These are phyloP conservation scores for Idaea aversata DNA, from an alignment of 2,888 invertebrate genomes.

Conservation along the genomic window DNA sequence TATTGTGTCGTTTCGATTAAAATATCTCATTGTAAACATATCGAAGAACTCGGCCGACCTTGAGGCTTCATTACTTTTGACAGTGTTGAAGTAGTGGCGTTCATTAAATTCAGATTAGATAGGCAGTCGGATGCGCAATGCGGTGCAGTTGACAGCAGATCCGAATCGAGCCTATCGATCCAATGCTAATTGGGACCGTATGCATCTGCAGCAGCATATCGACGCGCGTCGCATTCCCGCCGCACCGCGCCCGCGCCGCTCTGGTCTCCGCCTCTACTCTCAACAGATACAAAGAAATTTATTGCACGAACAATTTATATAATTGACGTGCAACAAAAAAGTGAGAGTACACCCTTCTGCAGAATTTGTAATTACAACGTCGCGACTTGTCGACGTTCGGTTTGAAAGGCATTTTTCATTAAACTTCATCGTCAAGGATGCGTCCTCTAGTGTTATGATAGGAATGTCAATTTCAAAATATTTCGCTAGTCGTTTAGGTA, in stretches of 20 bases:
- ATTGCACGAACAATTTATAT: constrained; percentile 79
- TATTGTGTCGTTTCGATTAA: constrained; percentile 19
- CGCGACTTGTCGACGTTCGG: constrained; percentile 51
- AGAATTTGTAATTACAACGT: constrained; percentile 71
- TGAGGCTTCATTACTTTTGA: constrained; percentile 16
- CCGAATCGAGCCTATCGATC: constrained; percentile 75
- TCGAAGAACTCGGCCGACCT: constrained; percentile 6
- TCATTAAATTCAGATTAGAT: constrained; percentile 75
- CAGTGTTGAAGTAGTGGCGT: constrained; percentile 59
- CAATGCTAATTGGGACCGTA: constrained; percentile 77
- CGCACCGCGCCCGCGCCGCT: too few relatives aligned
- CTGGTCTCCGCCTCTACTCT: constrained; percentile 46
- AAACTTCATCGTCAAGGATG: constrained; percentile 70
- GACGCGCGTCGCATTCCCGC: constrained; percentile 53
- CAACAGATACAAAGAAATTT: constrained; percentile 76
- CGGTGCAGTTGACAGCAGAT: constrained; percentile 67
- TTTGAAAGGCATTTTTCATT: constrained; percentile 68
- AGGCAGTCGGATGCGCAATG: constrained; percentile 64
- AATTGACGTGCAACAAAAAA: constrained; percentile 78
- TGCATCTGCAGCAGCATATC: constrained; percentile 60
- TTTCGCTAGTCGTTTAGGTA: constrained; percentile 72
- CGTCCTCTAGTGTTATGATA: constrained; percentile 74
- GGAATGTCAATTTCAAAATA: constrained; percentile 78
- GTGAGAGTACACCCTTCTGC: constrained; percentile 69
- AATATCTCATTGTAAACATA: constrained; percentile 9